Evolutionary conservation across 2,888 invertebrate species (phyloP).

Genomic region (Ophonus ardosiacus): DNA sequence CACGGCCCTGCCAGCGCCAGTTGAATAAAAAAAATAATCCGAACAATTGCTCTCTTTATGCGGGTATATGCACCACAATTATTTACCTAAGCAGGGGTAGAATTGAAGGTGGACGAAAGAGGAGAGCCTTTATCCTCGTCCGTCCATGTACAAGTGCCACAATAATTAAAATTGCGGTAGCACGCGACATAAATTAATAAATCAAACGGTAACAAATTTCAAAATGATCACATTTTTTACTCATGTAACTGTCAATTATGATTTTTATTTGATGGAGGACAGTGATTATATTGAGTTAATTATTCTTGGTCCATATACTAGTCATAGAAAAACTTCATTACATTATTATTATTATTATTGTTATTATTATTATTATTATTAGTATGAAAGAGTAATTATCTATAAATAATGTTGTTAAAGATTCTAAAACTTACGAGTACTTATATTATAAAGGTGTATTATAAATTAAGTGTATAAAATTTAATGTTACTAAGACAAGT

Average conservation of each 20-base stretch:
- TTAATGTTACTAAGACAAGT: not conserved
- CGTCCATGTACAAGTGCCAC: constrained; percentile 28
- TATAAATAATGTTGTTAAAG: too few relatives aligned
- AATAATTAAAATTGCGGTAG: constrained; percentile 51
- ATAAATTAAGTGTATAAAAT: too few relatives aligned
- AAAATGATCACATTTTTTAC: constrained; percentile 46
- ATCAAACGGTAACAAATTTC: constrained; percentile 48
- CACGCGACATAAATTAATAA: constrained; percentile 51
- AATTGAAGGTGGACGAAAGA: not conserved
- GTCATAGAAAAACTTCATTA: not conserved
- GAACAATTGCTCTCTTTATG: too few relatives aligned
- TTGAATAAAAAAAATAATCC: not conserved
- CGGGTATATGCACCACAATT: too few relatives aligned
- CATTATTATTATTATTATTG: not conserved
- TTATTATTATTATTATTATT: too few relatives aligned
- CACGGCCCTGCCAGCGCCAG: too few relatives aligned
- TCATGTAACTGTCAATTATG: constrained; percentile 44
- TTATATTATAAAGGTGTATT: too few relatives aligned
- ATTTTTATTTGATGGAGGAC: constrained; percentile 36
- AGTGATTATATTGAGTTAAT: constrained; percentile 40
- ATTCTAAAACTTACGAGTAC: too few relatives aligned
- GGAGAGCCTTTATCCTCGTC: not conserved
- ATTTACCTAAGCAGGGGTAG: not conserved
- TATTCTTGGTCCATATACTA: constrained; percentile 2
- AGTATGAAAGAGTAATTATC: too few relatives aligned